These are phyloP conservation scores for Ascidia mentula DNA, from an alignment of 23 tunicate genomes.

Conservation along the genomic window DNA sequence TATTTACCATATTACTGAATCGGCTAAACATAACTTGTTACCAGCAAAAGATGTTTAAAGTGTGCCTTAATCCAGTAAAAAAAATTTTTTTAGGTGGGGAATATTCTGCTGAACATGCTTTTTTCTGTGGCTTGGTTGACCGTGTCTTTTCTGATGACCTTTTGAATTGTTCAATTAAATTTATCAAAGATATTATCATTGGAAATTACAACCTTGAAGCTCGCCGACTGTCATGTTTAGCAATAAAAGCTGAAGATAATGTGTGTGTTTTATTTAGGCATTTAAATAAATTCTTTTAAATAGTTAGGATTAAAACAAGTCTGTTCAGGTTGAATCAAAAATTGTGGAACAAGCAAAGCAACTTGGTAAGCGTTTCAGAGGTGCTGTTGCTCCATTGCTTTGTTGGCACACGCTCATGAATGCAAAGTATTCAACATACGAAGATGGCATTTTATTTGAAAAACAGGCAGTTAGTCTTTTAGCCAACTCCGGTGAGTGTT, in stretches of 20 bases:
- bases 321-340: slow-evolving; percentile 21
- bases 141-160: slow-evolving; percentile 14
- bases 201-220: neutral
- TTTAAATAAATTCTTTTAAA: neutral
- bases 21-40: no score
- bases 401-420: slow-evolving; percentile 40
- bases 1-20: no score
- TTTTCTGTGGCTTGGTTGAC: slow-evolving; percentile 24
- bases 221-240: slow-evolving; percentile 9
- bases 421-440: slow-evolving; percentile 18
- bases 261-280: slow-evolving; percentile 2
- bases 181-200: neutral
- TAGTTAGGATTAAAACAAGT: neutral
- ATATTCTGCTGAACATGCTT: slow-evolving; percentile 45
- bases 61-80: no score
- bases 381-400: slow-evolving; percentile 54
- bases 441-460: slow-evolving; percentile 60
- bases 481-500: slow-evolving; percentile 42
- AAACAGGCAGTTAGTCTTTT: neutral
- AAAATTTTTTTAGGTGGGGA: no score
- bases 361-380: slow-evolving; percentile 36
- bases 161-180: neutral
- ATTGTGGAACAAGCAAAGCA: slow-evolving; percentile 18
- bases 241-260: slow-evolving; percentile 20
- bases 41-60: no score